Evolutionary conservation across 1,140 invertebrate species (phyloP), one percentile per base, ranked within the genome.

Genomic region (Sitobion miscanthi): DNA sequence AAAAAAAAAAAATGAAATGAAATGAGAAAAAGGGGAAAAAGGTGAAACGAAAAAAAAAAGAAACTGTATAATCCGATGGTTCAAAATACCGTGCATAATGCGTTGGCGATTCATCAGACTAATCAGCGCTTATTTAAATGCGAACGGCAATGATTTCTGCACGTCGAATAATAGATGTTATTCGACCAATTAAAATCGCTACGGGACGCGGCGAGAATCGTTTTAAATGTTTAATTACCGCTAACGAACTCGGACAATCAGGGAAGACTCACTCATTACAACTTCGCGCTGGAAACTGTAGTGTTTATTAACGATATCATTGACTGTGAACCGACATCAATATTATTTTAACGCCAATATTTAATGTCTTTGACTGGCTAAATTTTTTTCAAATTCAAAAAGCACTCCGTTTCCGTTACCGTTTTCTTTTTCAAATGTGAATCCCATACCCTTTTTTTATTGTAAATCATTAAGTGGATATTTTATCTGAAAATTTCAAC

Each of bases 81-180:
- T 62, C 54, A 42, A 62, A 57, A 90, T 57, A 57, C 54, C 30
- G 42, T 77, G 62, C 23, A 82, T 77, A 82, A 91, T 38, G 62
- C 25, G 62, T 82, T 45, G 90, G 62, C 35, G 45, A 90, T 90
- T 69, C 30, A 62, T 90, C 57, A 47, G 69, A 82, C 57, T 82
- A 91, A 91, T 83, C 90, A 83, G 90, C 45, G 69, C 90, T 91
- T 35, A 49, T 91, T 91, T 91, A 83, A 91, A 91, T 23, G n/a
- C 90, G 20, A 38, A 91, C 90, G 69, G 45, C 20, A 82, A 82
- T 82, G 90, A 49, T 91, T 91, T n/a, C 25, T 35, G 62, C 57
- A 69, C 57, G 54, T 90, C 57, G 69, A 91, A 82, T 69, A 91
- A 91, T 91, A 83, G 69, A 91, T 47, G 90, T 83, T 47, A 35